Evolutionary conservation across 2,113 vertebrate genomes (phyloP), one percentile per base, ranked within the genome.

Genomic region (Orcinus orca): DNA sequence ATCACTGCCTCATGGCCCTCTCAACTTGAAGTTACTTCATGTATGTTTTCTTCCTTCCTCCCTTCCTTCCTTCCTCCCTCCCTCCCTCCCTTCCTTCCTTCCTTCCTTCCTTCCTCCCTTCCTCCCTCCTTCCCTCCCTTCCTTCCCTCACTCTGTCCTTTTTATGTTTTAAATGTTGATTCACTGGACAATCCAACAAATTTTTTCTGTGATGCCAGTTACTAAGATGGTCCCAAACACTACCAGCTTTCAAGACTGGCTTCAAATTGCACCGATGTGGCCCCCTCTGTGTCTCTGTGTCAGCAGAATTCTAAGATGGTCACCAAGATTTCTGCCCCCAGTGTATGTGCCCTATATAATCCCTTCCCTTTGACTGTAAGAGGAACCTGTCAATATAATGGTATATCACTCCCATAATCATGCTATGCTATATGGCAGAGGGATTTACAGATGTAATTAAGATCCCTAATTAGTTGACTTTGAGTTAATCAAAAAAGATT

Each of bases 401-500:
- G 17, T 6, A 60, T 81, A 76, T 26, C 31, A 62, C 8, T 55
- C 17, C 2, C 15, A 63, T 62, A 82, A 82, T 76, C 86, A 23
- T 17, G 38, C n/a, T 62, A 60, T 14, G 65, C 33, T 38, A 79
- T 63, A 88, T 58, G 38, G 50, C 41, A 94, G 11, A 77, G 68
- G 23, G 55, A 79, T 65, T 89, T 70, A 38, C 33, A 96, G 55
- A 80, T 90, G 13, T 65, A 88, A 96, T 88, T 60, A 50, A 85
- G 50, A 86, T 44, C 3, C 17, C 33, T 95, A 95, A 94, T 95
- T 70, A 88, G 94, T 25, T 62, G 80, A 88, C 33, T 93, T 82
- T 74, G 79, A 90, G 62, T 94, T 88, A 85, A 79, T 94, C 67
- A 82, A 80, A 87, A 86, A 14, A 93, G 38, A 92, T 81, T 70